phyloP scores from a whole-genome alignment of 2,113 vertebrate species.

The Xenus cinereus region DNA sequence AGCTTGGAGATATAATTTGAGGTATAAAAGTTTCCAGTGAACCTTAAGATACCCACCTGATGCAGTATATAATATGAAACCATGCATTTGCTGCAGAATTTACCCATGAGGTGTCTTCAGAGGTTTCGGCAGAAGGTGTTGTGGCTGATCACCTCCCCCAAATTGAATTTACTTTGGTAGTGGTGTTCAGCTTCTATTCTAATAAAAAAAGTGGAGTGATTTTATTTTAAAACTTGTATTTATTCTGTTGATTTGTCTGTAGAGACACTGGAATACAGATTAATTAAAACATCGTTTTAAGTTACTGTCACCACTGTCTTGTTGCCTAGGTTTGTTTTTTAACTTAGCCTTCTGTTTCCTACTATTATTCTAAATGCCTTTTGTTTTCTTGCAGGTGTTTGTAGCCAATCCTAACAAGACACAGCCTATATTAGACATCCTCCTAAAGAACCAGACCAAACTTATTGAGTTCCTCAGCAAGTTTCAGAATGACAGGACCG shows the following conservation, averaged over 20 bases:
- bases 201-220: not conserved
- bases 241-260: not conserved
- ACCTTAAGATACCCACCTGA: not conserved
- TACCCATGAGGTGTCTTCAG: not conserved
- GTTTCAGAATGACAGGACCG: constrained; percentile 96
- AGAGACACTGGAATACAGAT: not conserved
- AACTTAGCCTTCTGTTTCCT: not conserved
- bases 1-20: not conserved
- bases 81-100: not conserved
- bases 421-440: constrained; percentile 95
- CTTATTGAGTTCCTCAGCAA: constrained; percentile 98
- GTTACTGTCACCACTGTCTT: not conserved
- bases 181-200: not conserved
- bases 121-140: not conserved
- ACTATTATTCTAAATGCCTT: not conserved
- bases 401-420: constrained; percentile 97
- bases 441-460: constrained; percentile 97
- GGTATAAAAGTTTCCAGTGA: not conserved
- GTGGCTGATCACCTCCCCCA: not conserved
- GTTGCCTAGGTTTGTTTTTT: not conserved
- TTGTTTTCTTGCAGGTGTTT: constrained; percentile 82
- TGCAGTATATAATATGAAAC: not conserved
- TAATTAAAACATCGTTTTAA: not conserved
- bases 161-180: not conserved
- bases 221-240: not conserved